Evolutionary conservation across 1,140 invertebrate species (phyloP).

Genomic region (Drosophila burlai): DNA sequence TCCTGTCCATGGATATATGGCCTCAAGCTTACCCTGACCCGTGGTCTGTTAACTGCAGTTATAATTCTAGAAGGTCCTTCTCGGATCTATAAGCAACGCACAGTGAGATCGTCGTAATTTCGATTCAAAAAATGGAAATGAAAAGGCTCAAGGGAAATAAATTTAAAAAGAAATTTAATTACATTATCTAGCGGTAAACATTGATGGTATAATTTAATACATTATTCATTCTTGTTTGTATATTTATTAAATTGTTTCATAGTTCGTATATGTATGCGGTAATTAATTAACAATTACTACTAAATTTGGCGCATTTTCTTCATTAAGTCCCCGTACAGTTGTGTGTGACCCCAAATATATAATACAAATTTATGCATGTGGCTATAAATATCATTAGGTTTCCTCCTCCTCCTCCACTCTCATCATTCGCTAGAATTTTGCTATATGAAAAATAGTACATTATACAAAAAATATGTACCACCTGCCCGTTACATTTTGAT

Average conservation of each 20-base stretch:
- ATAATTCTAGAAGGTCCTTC: conserved; percentile 13
- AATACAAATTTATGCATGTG: conserved; percentile 51
- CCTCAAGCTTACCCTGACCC: conserved; percentile 60
- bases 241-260: conserved; percentile 55
- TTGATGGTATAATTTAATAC: conserved; percentile 64
- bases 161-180: conserved; percentile 76
- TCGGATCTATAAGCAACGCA: conserved; percentile 8
- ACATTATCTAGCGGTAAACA: conserved; percentile 63
- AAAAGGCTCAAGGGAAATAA: conserved; percentile 52
- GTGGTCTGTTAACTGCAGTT: conserved; percentile 68
- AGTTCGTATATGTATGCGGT: conserved; percentile 47
- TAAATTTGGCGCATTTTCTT: conserved; percentile 77
- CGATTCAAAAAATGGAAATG: conserved; percentile 24
- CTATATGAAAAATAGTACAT: conserved; percentile 76
- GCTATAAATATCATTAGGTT: conserved; percentile 57
- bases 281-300: conserved; percentile 59
- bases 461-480: conserved; percentile 79
- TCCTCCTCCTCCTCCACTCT: conserved; percentile 6
- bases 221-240: conserved; percentile 38
- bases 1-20: conserved; percentile 21
- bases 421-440: conserved; percentile 46
- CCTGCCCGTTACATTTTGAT: conserved; percentile 47
- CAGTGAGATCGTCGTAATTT: conserved; percentile 11
- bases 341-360: conserved; percentile 52
- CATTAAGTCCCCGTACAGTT: conserved; percentile 54